Evolutionary conservation across 1,140 invertebrate species (phyloP), one percentile per base, ranked within the genome.

Genomic region (Temnothorax curvispinosus): DNA sequence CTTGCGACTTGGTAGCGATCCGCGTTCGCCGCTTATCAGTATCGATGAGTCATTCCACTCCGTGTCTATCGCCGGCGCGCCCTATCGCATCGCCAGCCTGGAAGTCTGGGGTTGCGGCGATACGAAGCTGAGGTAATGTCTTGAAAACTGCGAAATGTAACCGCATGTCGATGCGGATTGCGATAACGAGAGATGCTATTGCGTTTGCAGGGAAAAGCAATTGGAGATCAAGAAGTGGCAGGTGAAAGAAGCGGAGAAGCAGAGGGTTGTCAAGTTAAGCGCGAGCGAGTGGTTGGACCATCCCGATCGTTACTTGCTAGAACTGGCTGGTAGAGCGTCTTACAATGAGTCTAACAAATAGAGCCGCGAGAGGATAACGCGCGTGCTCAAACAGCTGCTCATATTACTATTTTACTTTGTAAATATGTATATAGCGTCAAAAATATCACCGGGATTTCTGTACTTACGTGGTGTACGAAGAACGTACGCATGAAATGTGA

Each of bases 211-310:
- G 60, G 98, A 98, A 93, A 96, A 96, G 44, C 98, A 99, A 95
- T 93, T 98, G 81, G 98, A 98, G 88, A 97, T 98, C 84, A 98
- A 98, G 94, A 98, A 98, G 90, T 99, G 98, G 98, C 98, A 99
- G 93, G 97, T 98, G 0, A 97, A 97, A 92, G 97, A 99, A 95
- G 97, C 97, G 0, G 98, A 99, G 94, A 96, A 97, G 87, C 97
- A 98, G 87, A 95, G 97, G 65, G 96, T 96, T 32, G 97, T 98
- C 4, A 98, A 98, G 94, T 94, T 98, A 69, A 98, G 97, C 60
- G 96, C 97, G 0, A 96, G 97, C 27, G 98, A 98, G 93, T 99
- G 98, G 98, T 96, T 98, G 88, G 98, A 99, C 94, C 98, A 99
- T 96, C 98, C 98, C 3, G 98, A 99, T 96, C 96, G 98, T 85